Evolutionary conservation across 2,797 vertebrate genomes (phyloP).

Genomic region (Helostoma temminkii): DNA sequence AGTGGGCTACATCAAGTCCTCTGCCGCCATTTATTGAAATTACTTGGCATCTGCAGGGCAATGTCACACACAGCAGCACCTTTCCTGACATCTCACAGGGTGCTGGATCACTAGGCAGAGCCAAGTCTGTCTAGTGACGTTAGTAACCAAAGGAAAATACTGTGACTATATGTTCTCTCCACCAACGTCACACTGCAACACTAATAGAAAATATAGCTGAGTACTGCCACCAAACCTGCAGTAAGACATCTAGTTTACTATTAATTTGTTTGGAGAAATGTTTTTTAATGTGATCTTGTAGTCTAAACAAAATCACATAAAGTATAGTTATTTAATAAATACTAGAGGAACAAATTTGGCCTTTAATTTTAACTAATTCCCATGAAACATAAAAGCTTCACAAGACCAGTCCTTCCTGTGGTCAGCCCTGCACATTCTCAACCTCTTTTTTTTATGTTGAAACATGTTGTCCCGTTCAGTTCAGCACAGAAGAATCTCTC

Average conservation of each 20-base stretch:
- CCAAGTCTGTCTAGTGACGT: slow-evolving; percentile 16
- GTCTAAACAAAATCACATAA: too few relatives aligned
- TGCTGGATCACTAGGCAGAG: background rate
- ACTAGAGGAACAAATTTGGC: too few relatives aligned
- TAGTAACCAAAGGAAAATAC: slow-evolving; percentile 34
- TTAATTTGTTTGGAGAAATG: too few relatives aligned
- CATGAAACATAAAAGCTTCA: background rate
- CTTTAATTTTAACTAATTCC: too few relatives aligned
- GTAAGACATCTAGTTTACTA: background rate
- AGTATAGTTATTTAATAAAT: too few relatives aligned
- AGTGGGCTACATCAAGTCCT: slow-evolving; percentile 5
- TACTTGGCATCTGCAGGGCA: slow-evolving; percentile 37
- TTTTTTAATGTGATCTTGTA: too few relatives aligned
- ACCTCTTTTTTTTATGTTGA: too few relatives aligned
- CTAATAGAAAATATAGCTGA: background rate
- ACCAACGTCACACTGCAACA: background rate
- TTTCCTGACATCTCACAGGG: slow-evolving; percentile 29
- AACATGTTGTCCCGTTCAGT: slow-evolving; percentile 33
- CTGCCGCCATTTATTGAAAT: slow-evolving; percentile 28
- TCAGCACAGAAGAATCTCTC: slow-evolving; percentile 4
- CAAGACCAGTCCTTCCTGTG: slow-evolving; percentile 17
- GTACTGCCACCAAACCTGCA: background rate
- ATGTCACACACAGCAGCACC: slow-evolving; percentile 14
- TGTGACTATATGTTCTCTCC: background rate
- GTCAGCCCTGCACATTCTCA: slow-evolving; percentile 14